These are phyloP conservation scores for Hemiscyllium ocellatum DNA, from an alignment of 2,113 vertebrate genomes.

Conservation along the genomic window DNA sequence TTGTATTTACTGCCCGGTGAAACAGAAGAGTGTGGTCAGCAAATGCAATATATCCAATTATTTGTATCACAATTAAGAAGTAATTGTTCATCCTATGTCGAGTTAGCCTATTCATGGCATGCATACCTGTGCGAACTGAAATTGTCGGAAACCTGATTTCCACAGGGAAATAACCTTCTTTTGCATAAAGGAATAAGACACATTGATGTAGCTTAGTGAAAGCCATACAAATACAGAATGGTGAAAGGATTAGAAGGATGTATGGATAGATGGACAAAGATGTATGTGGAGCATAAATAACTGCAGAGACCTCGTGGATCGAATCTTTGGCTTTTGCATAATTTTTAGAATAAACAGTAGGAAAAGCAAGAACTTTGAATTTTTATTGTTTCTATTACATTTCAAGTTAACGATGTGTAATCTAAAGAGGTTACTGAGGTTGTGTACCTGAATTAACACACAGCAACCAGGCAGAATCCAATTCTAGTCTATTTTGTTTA, in stretches of 20 bases:
- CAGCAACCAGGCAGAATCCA: not conserved
- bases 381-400: not conserved
- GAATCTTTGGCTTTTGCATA: not conserved
- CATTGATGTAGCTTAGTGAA: not conserved
- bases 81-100: not conserved
- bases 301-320: too few species aligned
- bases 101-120: not conserved
- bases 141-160: not conserved
- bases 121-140: not conserved
- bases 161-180: not conserved
- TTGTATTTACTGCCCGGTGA: not conserved
- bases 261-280: not conserved
- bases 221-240: not conserved
- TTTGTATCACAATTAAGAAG: not conserved
- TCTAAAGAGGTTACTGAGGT: not conserved
- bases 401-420: not conserved
- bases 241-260: not conserved
- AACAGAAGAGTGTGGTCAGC: not conserved
- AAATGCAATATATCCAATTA: not conserved
- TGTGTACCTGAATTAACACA: not conserved
- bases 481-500: not conserved
- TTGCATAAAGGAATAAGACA: not conserved
- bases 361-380: not conserved
- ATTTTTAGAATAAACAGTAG: not conserved
- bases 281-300: not conserved